Percentiles rank a stretch among this genome's conserved stretches.
Conservation (phyloP, 2,113 vertebrate species). For the Chrysemys picta region DNA sequence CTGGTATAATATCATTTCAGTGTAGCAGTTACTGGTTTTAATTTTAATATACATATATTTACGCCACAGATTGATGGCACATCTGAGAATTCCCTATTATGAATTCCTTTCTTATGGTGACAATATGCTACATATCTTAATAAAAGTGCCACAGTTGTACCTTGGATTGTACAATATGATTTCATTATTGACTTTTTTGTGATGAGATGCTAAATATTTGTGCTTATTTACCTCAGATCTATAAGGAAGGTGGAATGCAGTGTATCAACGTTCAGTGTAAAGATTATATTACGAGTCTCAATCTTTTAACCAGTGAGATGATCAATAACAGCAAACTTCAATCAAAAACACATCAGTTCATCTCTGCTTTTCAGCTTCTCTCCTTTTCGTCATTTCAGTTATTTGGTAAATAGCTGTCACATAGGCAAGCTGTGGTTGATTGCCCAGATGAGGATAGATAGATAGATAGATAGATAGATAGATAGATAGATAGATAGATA, state of each 20-base stretch:
- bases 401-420: slow-evolving; percentile 22
- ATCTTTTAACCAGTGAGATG: slow-evolving; percentile 12
- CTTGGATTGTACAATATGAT: background rate
- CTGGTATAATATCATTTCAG: background rate
- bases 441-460: slow-evolving; percentile 27
- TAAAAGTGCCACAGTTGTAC: background rate
- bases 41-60: background rate
- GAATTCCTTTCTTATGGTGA: background rate
- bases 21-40: slow-evolving; percentile 3
- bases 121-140: background rate
- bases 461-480: background rate
- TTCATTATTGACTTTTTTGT: slow-evolving; percentile 6
- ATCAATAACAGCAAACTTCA: slow-evolving; percentile 43
- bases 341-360: slow-evolving; percentile 56
- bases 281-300: background rate
- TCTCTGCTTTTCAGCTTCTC: slow-evolving; percentile 45
- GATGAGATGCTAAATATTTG: slow-evolving; percentile 36
- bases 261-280: background rate
- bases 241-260: background rate
- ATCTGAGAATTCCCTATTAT: background rate
- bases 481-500: background rate
- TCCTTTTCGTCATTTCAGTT: slow-evolving; percentile 42
- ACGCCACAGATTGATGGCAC: background rate
- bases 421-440: slow-evolving; percentile 27
- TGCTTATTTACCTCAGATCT: background rate